Evolutionary conservation across 2,113 vertebrate genomes (phyloP), one percentile per base, ranked within the genome.

Genomic region (Urocynchramus pylzowi): DNA sequence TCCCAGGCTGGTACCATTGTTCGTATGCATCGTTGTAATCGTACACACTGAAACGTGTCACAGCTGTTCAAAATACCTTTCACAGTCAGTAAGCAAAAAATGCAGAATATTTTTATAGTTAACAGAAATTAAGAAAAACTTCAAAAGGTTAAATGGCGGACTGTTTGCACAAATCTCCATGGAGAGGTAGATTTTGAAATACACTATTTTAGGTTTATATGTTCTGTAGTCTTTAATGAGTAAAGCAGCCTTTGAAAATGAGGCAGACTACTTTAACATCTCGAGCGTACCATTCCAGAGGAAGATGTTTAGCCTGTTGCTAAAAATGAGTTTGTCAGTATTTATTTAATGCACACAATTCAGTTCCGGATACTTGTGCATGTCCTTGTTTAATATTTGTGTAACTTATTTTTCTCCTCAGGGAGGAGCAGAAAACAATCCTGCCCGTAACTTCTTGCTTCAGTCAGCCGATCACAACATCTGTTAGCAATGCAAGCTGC

Each of bases 391-490:
- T 95, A 95, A 95, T 92, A 93, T 95, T 88, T 89, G 80, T 93
- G 77, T 96, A 91, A 96, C 89, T 95, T 95, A 85, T 95, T 92
- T 97, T 98, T 97, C 95, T 93, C 97, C 93, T 93, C 95, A 98
- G 98, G 97, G 98, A 98, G 97, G 98, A 98, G 91, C 98, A 97
- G 97, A 98, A 98, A 97, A 93, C 97, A 97, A 60, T 98, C 98
- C 96, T 98, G 96, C 97, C 98, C 39, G 97, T 98, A 97, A 98
- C 98, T 70, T 97, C 98, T 97, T 98, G 97, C 97, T 98, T 98
- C 98, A 98, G 98, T 98, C 99, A 99, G 97, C 98, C 98, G 92
- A 96, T 98, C 80, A 98, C 98, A 81, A 98, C 98, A 65, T 98
- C 98, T 84, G 97, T 97, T 95, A 97, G 98, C 98, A 97, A 83